These are phyloP conservation scores for Falcunculus frontatus DNA, from an alignment of 2,113 vertebrate species.

Conservation along the genomic window DNA sequence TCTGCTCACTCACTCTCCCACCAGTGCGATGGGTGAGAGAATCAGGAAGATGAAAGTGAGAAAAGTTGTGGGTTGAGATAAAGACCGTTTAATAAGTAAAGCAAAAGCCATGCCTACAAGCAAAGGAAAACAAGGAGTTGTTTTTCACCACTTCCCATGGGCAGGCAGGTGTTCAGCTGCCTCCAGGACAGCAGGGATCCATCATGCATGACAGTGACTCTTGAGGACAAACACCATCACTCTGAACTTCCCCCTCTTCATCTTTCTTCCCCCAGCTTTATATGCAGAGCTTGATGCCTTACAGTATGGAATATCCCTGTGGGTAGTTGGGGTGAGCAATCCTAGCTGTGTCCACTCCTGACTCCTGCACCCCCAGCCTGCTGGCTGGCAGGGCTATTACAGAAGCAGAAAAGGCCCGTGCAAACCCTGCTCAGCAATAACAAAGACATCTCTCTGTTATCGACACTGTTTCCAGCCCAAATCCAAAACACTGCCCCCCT, in stretches of 20 bases:
- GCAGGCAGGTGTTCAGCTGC: not conserved
- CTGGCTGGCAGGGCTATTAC: not conserved
- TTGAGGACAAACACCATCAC: not conserved
- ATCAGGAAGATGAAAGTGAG: not conserved
- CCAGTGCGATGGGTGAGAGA: not conserved
- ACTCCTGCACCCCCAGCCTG: not conserved
- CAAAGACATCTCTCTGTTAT: not conserved
- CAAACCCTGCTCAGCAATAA: not conserved
- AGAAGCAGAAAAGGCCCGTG: not conserved
- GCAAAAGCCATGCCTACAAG: not conserved
- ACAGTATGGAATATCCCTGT: not conserved
- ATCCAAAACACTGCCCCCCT: not conserved
- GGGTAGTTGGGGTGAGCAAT: not conserved
- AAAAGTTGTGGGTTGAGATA: not conserved
- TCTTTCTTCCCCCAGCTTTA: not conserved
- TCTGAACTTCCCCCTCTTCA: not conserved
- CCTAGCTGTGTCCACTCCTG: not conserved
- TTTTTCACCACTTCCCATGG: not conserved
- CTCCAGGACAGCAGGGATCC: not conserved
- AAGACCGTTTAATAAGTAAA: not conserved
- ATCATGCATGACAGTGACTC: not conserved
- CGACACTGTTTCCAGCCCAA: not conserved
- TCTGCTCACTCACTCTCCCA: not conserved
- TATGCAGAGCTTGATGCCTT: not conserved
- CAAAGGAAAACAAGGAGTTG: not conserved